Evolutionary conservation across 2,888 invertebrate genomes (phyloP).

Genomic region (Habrosyne pyritoides): DNA sequence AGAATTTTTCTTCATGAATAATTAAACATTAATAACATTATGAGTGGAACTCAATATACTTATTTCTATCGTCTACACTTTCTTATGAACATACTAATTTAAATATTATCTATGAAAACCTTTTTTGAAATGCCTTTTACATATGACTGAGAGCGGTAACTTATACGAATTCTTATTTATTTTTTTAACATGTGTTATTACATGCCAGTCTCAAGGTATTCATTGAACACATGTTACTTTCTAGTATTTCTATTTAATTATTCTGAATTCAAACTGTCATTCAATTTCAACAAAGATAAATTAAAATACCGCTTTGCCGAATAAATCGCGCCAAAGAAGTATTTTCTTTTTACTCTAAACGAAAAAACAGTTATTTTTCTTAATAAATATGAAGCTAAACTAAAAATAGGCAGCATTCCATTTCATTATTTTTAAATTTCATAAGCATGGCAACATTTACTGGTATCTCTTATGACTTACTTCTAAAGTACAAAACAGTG

Average conservation of each 20-base stretch:
- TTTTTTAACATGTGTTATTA: neutral
- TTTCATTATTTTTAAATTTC: conserved; percentile 1
- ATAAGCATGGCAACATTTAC: conserved; percentile 4
- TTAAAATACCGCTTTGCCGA: neutral
- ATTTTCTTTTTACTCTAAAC: too few species aligned
- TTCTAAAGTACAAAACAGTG: neutral
- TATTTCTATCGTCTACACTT: conserved; percentile 8
- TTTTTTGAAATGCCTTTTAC: conserved; percentile 16
- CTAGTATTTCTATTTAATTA: neutral
- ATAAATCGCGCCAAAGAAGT: too few species aligned
- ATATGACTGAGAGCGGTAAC: conserved; percentile 9
- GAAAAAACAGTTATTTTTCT: neutral
- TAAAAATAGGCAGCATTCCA: conserved; percentile 6
- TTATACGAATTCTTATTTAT: neutral
- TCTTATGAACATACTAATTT: conserved; percentile 5
- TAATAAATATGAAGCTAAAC: neutral
- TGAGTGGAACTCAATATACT: conserved; percentile 13
- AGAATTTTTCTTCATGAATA: conserved; percentile 44
- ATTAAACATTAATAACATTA: conserved; percentile 20
- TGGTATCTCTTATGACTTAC: neutral
- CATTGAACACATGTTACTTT: too few species aligned
- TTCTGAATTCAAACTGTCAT: neutral
- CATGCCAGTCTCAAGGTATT: too few species aligned
- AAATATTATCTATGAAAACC: neutral
- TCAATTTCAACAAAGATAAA: neutral